Base-by-base conservation (phyloP, 37 sponge, comb jelly and placozoan species). In the Halichondria panicea region DNA sequence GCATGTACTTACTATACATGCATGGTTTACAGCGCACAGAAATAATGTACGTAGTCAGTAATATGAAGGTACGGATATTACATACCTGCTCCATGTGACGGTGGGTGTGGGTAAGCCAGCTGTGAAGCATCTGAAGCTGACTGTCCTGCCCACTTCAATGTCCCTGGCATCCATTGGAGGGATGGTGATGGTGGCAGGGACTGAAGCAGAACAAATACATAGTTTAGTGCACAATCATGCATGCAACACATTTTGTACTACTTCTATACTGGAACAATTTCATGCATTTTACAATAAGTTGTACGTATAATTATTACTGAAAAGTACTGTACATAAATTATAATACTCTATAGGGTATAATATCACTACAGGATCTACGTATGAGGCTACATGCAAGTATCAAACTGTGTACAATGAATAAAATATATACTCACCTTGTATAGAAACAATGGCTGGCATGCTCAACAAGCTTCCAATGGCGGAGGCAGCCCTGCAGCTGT, bases 71-170 rank as follows among this genome's bases (percentile, higher is more conserved):
- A n/a, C n/a, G n/a, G n/a, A n/a, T 1, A 6, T 15, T 37, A n/a
- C 71, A 18, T 22, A 82, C 83, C 83, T 74, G 12, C 6, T 18
- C 87, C 87, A 86, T 24, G 68, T 37, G 12, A 73, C 55, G 22
- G 71, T 64, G 0, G 92, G 92, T 8, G 53, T 40, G 3, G 92
- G 92, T 13, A 77, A 19, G 4, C 92, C 92, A 24, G 27, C 39
- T n/a, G 80, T 74, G 7, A 68, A 36, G 69, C 92, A 91, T 5
- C 28, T 31, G 63, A 90, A 73, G 52, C 18, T 45, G 1, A 72
- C 63, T 4, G 43, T 5, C 50, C 54, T 64, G 0, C 60, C 82
- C 27, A 70, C 28, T 39, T 72, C 71, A 2, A 52, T n/a, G 46
- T 18, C 5, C 5, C n/a, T 18, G n/a, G 31, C 42, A n/a, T 21